Conservation (phyloP, 2,113 vertebrate genomes). For the Dendropsophus ebraccatus region DNA sequence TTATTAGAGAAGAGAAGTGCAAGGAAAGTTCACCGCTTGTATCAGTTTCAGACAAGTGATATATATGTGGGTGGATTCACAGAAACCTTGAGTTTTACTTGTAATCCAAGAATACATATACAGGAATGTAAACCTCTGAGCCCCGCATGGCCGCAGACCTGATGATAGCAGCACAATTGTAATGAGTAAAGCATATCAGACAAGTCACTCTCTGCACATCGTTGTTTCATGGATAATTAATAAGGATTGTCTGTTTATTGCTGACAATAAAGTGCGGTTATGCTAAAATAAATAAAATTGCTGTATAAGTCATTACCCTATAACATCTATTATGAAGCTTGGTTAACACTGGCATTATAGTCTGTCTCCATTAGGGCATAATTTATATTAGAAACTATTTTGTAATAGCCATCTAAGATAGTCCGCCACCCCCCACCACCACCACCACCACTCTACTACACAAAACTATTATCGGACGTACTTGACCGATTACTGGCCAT, state of each 20-base stretch:
- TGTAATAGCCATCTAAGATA: neutral
- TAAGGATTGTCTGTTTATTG: neutral
- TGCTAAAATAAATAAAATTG: neutral
- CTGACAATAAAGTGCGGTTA: neutral
- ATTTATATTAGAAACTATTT: neutral
- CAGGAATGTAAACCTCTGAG: slow-evolving; percentile 14
- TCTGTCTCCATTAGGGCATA: too few relatives aligned
- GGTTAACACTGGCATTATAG: neutral
- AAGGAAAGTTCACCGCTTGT: slow-evolving; percentile 31
- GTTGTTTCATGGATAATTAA: neutral
- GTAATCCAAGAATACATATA: slow-evolving; percentile 43
- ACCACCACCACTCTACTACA: too few relatives aligned
- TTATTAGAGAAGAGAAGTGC: slow-evolving; percentile 35
- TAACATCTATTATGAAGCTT: neutral
- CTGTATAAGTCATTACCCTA: neutral
- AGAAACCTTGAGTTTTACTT: slow-evolving; percentile 52
- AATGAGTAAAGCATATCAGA: slow-evolving; percentile 41
- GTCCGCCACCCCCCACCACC: too few relatives aligned
- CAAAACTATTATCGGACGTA: too few relatives aligned
- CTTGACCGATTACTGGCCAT: too few relatives aligned
- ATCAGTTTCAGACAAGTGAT: slow-evolving; percentile 47
- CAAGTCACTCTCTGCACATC: neutral
- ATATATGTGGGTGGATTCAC: slow-evolving; percentile 53
- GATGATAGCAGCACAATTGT: slow-evolving; percentile 40
- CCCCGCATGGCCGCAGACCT: neutral